These are phyloP conservation scores for Aspiorhynchus laticeps DNA, from an alignment of 2,113 vertebrate genomes.

Conservation along the genomic window DNA sequence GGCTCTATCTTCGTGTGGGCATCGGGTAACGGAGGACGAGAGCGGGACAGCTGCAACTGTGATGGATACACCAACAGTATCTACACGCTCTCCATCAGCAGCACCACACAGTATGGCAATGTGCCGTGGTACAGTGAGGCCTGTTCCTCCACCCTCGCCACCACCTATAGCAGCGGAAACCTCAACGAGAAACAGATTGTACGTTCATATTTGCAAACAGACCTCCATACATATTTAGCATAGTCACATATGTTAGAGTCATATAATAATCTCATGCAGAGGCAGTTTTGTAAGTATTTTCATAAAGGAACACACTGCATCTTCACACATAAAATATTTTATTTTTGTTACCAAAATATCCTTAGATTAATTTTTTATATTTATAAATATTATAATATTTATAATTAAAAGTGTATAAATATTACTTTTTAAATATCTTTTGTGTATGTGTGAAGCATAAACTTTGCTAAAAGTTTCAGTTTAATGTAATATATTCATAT, in stretches of 20 bases:
- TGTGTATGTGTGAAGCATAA: background rate
- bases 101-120: constrained; percentile 90
- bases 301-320: background rate
- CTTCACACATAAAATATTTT: background rate
- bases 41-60: constrained; percentile 98
- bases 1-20: constrained; percentile 99
- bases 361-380: background rate
- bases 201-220: background rate
- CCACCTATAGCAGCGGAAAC: constrained; percentile 97
- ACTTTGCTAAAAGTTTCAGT: background rate
- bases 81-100: constrained; percentile 98
- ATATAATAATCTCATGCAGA: background rate
- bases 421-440: background rate
- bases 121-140: constrained; percentile 99
- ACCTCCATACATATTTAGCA: background rate
- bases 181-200: constrained; percentile 97
- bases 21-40: constrained; percentile 92
- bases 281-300: background rate
- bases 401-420: too few relatives aligned
- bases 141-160: constrained; percentile 96
- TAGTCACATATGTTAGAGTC: background rate
- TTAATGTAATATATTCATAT: too few relatives aligned
- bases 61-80: constrained; percentile 99
- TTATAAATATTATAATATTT: background rate
- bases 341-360: too few relatives aligned